Base-by-base conservation (phyloP, 2,797 vertebrate species). In the Megalops cyprinoides region DNA sequence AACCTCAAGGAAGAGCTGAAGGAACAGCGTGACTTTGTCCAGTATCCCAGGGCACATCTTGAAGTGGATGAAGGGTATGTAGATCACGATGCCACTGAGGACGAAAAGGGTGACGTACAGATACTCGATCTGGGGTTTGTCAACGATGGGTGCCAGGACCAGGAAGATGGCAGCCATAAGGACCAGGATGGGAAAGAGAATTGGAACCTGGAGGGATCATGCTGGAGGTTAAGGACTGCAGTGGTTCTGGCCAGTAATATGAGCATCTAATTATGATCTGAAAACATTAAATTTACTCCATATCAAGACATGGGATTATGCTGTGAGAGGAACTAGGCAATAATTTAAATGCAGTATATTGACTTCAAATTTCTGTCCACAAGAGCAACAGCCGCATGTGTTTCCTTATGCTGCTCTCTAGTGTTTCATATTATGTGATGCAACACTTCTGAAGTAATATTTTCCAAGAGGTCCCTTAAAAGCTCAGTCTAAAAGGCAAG, bases 1-100 rank as follows among this genome's bases (percentile, higher is more conserved):
- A 7, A 97, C 96, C 88, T 98, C 94, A 18, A 98, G 89, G 76
- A 98, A 91, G 71, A 99, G 84, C 89, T 98, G 96, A 76, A 98
- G 93, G 79, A 96, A 91, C 37, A 94, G 80, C 1, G 96, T 97
- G 58, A 94, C 12, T 74, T 78, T 94, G 79, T 88, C 87, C 84
- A 98, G 80, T 78, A 93, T 87, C 53, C 44, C 82, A 14, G 96
- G 94, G 83, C 93, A 95, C 34, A 91, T 84, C 84, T 93, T 95
- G 87, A 91, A 97, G 86, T 73, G 93, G 86, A 98, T 91, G 77
- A 98, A 89, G 0, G 96, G 96, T 14, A 98, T 83, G 74, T 98
- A 97, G 76, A 97, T 46, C 65, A 96, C n/a, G 71, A 93, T 25
- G 0, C 96, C 96, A 44, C 96, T 96, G 49, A 96, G 84, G 82